These are phyloP conservation scores for Megaptera novaeangliae DNA, from an alignment of 2,113 vertebrate species.

Conservation along the genomic window DNA sequence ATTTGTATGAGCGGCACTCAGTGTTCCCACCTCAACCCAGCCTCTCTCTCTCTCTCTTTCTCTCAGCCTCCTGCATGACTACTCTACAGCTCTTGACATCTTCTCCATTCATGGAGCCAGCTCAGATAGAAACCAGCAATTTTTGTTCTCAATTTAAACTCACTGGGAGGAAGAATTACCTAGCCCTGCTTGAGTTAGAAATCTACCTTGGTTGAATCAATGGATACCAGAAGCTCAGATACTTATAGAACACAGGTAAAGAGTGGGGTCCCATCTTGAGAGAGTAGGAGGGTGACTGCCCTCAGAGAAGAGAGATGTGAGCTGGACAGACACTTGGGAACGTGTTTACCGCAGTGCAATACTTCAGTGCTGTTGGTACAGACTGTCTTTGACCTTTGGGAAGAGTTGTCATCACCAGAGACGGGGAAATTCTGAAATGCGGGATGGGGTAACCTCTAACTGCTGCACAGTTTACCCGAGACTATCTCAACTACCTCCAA, in stretches of 20 bases:
- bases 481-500: not conserved
- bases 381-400: not conserved
- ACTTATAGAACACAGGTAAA: not conserved
- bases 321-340: not conserved
- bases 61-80: not conserved
- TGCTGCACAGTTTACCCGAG: not conserved
- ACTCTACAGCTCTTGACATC: not conserved
- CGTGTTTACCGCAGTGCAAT: accelerated
- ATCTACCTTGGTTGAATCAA: not conserved
- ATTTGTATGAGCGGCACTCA: not conserved
- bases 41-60: not conserved
- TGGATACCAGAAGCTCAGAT: not conserved
- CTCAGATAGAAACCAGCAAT: not conserved
- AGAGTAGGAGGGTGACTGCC: not conserved
- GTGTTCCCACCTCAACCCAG: not conserved
- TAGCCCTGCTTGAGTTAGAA: not conserved
- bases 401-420: not conserved
- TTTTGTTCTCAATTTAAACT: not conserved
- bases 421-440: not conserved
- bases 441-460: not conserved
- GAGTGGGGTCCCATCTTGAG: not conserved
- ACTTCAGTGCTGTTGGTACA: not conserved
- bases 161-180: not conserved
- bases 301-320: not conserved
- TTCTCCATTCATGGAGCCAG: not conserved